These are phyloP conservation scores for Scolanthus callimorphus DNA, from an alignment of 92 coral and sea anemone genomes.

Conservation along the genomic window DNA sequence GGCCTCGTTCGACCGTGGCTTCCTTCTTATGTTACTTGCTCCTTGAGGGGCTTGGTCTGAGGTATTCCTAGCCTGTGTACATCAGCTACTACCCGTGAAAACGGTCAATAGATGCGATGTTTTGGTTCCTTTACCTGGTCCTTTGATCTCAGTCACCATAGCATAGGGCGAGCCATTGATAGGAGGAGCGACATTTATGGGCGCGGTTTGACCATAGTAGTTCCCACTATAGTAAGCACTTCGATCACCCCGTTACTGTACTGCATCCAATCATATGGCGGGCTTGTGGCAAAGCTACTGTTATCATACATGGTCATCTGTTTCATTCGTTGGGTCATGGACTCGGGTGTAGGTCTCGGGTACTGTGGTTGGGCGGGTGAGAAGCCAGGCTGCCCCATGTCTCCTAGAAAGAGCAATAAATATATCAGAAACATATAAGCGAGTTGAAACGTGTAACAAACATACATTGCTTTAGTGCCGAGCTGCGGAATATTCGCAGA, in stretches of 20 bases:
- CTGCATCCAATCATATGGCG: conserved; percentile 22
- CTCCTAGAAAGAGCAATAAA: background rate
- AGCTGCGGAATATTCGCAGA: too few relatives aligned
- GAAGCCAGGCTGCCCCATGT: conserved; percentile 8
- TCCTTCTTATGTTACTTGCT: too few relatives aligned
- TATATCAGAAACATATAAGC: too few relatives aligned
- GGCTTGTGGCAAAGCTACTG: conserved; percentile 11
- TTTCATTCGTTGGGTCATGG: conserved; percentile 55
- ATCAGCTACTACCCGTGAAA: too few relatives aligned
- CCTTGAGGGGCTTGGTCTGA: too few relatives aligned
- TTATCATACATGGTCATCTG: conserved; percentile 51
- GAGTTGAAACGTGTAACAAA: too few relatives aligned
- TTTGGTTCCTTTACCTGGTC: too few relatives aligned
- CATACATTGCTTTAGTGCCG: too few relatives aligned
- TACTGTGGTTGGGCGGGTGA: conserved; percentile 22
- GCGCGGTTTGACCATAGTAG: conserved; percentile 41
- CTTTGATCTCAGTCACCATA: too few relatives aligned
- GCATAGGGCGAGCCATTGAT: background rate
- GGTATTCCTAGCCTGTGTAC: too few relatives aligned
- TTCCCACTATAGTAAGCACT: conserved; percentile 14
- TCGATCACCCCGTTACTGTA: conserved; percentile 23
- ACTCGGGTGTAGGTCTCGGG: conserved; percentile 48
- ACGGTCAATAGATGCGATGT: too few relatives aligned
- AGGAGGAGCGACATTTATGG: conserved; percentile 15
- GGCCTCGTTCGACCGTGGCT: too few relatives aligned